phyloP scores from a whole-genome alignment of 2,888 invertebrate species.

The Scaptomyza flava region DNA sequence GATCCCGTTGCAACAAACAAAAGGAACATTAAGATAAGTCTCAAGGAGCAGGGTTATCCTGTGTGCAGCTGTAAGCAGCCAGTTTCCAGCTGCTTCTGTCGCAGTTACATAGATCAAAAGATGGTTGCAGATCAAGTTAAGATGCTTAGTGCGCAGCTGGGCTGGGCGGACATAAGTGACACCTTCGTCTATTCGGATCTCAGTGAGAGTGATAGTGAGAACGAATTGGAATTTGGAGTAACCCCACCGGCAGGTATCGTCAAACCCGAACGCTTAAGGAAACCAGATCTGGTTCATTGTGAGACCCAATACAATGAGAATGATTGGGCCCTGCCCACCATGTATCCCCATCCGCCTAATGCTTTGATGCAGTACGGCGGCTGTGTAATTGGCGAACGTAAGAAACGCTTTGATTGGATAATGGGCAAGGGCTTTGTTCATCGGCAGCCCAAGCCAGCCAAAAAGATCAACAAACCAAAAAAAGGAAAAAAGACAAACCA shows the following conservation, averaged over 20 bases:
- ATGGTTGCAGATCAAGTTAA: slow-evolving; percentile 85
- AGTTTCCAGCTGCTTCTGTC: slow-evolving; percentile 81
- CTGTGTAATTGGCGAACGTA: slow-evolving; percentile 72
- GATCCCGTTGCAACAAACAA: slow-evolving; percentile 85
- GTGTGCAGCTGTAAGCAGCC: slow-evolving; percentile 86
- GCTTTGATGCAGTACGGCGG: slow-evolving; percentile 69
- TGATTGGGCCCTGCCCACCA: slow-evolving; percentile 84
- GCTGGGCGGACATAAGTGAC: slow-evolving; percentile 64
- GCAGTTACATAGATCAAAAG: slow-evolving; percentile 83
- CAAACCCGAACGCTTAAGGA: slow-evolving; percentile 86
- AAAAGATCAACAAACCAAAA: slow-evolving; percentile 23
- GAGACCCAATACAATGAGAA: slow-evolving; percentile 87
- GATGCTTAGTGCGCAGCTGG: slow-evolving; percentile 79
- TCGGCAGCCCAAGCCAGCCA: slow-evolving; percentile 26
- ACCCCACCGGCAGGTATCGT: slow-evolving; percentile 89
- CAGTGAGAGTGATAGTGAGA: slow-evolving; percentile 84
- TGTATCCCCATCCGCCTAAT: slow-evolving; percentile 70
- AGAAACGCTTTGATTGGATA: slow-evolving; percentile 49
- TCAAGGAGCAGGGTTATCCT: slow-evolving; percentile 85
- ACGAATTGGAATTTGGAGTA: slow-evolving; percentile 89
- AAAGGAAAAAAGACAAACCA: slow-evolving; percentile 16
- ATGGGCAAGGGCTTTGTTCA: slow-evolving; percentile 59
- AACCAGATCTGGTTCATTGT: slow-evolving; percentile 85
- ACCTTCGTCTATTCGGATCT: slow-evolving; percentile 72
- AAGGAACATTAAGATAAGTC: slow-evolving; percentile 85